Evolutionary conservation across 2,113 vertebrate species (phyloP).

Genomic region (Protomyctophum bolini): DNA sequence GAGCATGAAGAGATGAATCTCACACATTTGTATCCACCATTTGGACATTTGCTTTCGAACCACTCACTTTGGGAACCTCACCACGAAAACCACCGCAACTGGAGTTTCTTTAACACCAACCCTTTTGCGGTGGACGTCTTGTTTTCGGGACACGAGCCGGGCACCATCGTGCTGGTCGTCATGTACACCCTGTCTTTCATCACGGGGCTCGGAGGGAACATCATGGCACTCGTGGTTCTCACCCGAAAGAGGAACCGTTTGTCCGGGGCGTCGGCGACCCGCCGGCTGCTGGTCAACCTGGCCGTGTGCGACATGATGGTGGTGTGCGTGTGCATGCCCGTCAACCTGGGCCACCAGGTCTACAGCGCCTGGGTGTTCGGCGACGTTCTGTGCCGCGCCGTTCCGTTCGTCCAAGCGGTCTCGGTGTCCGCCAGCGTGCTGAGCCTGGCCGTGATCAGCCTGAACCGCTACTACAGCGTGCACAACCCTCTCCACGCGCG

Average conservation of each 20-base stretch:
- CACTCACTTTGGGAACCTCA: constrained; percentile 48
- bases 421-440: constrained; percentile 74
- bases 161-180: constrained; percentile 66
- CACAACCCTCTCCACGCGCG: constrained; percentile 71
- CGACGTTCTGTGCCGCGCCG: constrained; percentile 69
- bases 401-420: constrained; percentile 75
- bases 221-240: constrained; percentile 70
- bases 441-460: constrained; percentile 69
- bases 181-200: constrained; percentile 72
- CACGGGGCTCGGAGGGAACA: constrained; percentile 65
- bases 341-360: constrained; percentile 72
- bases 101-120: constrained; percentile 36
- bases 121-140: constrained; percentile 61
- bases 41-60: constrained; percentile 55
- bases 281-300: constrained; percentile 70
- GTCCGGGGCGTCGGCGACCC: constrained; percentile 60
- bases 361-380: constrained; percentile 75
- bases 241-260: constrained; percentile 60
- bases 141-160: constrained; percentile 69
- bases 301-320: constrained; percentile 77
- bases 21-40: constrained; percentile 50
- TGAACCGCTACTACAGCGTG: constrained; percentile 75
- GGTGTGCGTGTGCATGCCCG: constrained; percentile 75
- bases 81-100: constrained; percentile 30
- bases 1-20: constrained; percentile 52